Conservation (phyloP, 2,797 vertebrate genomes). For the Phoxinus dragarum region DNA sequence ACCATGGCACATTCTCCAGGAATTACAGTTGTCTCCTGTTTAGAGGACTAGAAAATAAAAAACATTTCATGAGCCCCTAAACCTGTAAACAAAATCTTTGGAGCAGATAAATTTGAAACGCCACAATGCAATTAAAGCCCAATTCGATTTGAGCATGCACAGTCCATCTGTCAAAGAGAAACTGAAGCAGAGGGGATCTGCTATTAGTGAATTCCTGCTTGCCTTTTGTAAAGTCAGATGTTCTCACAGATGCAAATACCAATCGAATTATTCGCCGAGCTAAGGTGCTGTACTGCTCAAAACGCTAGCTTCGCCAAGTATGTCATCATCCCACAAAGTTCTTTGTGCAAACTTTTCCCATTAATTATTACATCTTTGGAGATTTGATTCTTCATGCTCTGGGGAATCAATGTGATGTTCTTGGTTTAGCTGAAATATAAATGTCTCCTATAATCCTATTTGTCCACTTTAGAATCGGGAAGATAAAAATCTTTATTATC, state of each 20-base stretch:
- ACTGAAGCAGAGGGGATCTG: conserved; percentile 96
- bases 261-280: conserved; percentile 23
- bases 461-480: conserved; percentile 77
- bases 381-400: conserved; percentile 65
- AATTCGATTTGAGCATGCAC: conserved; percentile 98
- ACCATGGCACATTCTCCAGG: conserved; percentile 85
- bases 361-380: conserved; percentile 57
- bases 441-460: conserved; percentile 80
- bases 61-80: conserved; percentile 90
- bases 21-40: conserved; percentile 88
- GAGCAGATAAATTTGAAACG: conserved; percentile 99
- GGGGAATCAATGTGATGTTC: conserved; percentile 71
- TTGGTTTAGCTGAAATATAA: conserved; percentile 75
- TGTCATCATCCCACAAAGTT: conserved; percentile 50
- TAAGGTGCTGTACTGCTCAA: background rate
- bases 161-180: conserved; percentile 99
- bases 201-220: conserved; percentile 97
- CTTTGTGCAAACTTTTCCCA: conserved; percentile 47
- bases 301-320: conserved; percentile 33
- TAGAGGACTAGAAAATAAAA: conserved; percentile 57
- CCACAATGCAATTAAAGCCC: conserved; percentile 99
- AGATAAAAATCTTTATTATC: conserved; percentile 82
- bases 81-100: conserved; percentile 99
- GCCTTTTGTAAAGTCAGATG: conserved; percentile 65
- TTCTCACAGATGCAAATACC: conserved; percentile 38